A percentile compares a stretch with the other conserved stretches of the same genome.
Conservation (phyloP, 2,888 invertebrate species). For the Drosophila pseudotalamancana region DNA sequence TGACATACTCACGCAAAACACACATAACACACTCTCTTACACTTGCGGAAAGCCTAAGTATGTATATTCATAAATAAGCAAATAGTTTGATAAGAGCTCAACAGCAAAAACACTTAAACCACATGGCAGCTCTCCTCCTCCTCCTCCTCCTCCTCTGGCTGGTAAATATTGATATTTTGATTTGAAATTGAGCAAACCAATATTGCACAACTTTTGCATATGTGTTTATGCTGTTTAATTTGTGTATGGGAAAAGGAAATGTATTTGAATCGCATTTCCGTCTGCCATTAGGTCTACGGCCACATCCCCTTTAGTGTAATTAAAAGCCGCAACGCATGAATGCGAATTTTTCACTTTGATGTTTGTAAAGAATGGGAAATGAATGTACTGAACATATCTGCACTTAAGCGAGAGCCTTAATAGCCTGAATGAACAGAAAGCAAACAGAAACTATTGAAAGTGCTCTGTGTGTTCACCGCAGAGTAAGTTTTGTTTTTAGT, state of each 20-base stretch:
- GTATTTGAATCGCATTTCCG: slow-evolving; percentile 14
- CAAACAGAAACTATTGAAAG: slow-evolving; percentile 36
- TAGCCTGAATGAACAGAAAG: neutral
- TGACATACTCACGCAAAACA: no score
- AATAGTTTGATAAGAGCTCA: slow-evolving; percentile 60
- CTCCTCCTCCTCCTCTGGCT: neutral
- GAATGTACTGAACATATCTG: neutral
- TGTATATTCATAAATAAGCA: slow-evolving; percentile 44
- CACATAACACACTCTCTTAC: slow-evolving; percentile 3
- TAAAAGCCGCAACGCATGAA: slow-evolving; percentile 53
- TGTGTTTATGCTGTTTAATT: slow-evolving; percentile 7
- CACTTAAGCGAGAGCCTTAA: neutral
- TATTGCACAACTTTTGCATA: slow-evolving; percentile 20
- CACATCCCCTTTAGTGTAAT: slow-evolving; percentile 37
- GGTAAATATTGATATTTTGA: slow-evolving; percentile 71
- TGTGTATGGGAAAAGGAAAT: neutral
- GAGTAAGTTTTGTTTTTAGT: slow-evolving; percentile 35
- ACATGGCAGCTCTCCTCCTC: slow-evolving; percentile 13
- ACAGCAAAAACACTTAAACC: slow-evolving; percentile 34
- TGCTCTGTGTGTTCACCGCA: slow-evolving; percentile 34
- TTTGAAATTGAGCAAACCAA: slow-evolving; percentile 57
- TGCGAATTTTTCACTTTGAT: slow-evolving; percentile 59
- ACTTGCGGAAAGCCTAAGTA: slow-evolving; percentile 6
- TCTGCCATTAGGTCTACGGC: slow-evolving; percentile 7
- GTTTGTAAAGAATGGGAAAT: slow-evolving; percentile 23